These are phyloP conservation scores for Florisuga fusca DNA, from an alignment of 2,797 vertebrate genomes.

Conservation along the genomic window DNA sequence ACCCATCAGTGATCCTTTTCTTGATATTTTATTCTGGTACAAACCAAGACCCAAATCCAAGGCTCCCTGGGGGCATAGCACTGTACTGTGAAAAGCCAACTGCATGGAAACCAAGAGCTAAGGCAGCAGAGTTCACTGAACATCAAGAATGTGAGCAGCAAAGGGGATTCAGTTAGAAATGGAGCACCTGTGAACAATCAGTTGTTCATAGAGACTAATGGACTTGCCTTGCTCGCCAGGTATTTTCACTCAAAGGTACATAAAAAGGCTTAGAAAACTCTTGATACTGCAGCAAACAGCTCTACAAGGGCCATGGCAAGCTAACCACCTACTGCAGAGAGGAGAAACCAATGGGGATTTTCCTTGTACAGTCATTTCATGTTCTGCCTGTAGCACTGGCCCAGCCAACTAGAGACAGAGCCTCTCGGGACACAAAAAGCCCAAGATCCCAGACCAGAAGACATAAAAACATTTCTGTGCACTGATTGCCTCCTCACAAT, in stretches of 20 bases:
- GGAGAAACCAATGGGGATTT: conserved; percentile 10
- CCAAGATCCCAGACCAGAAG: conserved; percentile 54
- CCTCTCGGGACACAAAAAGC: conserved; percentile 36
- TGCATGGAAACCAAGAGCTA: not conserved
- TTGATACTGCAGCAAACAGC: not conserved
- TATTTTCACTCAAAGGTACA: not conserved
- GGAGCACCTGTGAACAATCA: not conserved
- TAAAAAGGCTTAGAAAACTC: not conserved
- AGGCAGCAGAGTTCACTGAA: not conserved
- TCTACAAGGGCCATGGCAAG: not conserved
- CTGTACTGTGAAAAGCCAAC: not conserved
- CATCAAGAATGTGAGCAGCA: not conserved
- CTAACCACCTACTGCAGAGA: not conserved
- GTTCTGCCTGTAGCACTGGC: conserved; percentile 21
- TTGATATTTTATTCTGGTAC: not conserved
- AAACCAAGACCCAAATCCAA: not conserved
- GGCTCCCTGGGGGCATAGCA: not conserved
- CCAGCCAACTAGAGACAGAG: conserved; percentile 35
- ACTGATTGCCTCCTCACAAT: conserved; percentile 58
- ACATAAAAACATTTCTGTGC: conserved; percentile 70
- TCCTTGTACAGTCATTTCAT: not conserved
- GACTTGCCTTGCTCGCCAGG: not conserved
- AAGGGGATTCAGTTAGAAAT: not conserved
- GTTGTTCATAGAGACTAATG: not conserved
- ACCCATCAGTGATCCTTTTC: not conserved